Base-by-base conservation (phyloP, 2,113 vertebrate species). In the Patagioenas fasciata region DNA sequence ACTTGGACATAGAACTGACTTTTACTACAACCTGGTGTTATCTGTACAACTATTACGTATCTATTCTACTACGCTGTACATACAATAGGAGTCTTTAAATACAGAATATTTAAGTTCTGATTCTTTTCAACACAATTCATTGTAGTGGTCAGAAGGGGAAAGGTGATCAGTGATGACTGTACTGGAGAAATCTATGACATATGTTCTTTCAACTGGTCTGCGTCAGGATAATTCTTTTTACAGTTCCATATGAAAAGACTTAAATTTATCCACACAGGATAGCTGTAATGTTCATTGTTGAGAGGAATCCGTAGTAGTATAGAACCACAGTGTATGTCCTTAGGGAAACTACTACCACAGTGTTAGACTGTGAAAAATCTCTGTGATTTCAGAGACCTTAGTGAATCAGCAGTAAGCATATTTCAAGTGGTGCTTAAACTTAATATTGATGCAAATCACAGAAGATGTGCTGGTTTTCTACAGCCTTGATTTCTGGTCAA, bases 141-240 rank as follows among this genome's bases (percentile, higher is more conserved):
- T 47, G 29, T 19, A 48, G 18, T 5, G 24, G 89, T 2, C 56
- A 34, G 64, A 85, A 93, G 17, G 17, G 32, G 20, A 38, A 75
- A 69, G 17, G 34, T 19, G 11, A 83, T 3, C 21, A 5, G 31
- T 18, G 28, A 14, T 44, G 32, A 88, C 2, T 48, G 9, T 26
- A 75, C 8, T 53, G 16, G 6, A 8, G 47, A 70, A 85, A 31
- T 51, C 1, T 5, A 36, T 1, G 2, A 61, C 8, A 6, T 4
- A 1, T 0, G 0, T 85, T 89, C 72, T 85, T 82, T 74, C n/a
- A 87, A 16, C 0, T 0, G 12, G 20, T 64, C 74, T 85, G 4
- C 13, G 14, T 32, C 56, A 60, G 50, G 16, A 31, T 80, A 72
- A 81, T 36, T 56, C n/a, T 36, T 20, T 64, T 36, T 36, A 40